phyloP scores from a whole-genome alignment of 2,113 vertebrate genomes.

The Cryptomyrus ogoouensis region DNA sequence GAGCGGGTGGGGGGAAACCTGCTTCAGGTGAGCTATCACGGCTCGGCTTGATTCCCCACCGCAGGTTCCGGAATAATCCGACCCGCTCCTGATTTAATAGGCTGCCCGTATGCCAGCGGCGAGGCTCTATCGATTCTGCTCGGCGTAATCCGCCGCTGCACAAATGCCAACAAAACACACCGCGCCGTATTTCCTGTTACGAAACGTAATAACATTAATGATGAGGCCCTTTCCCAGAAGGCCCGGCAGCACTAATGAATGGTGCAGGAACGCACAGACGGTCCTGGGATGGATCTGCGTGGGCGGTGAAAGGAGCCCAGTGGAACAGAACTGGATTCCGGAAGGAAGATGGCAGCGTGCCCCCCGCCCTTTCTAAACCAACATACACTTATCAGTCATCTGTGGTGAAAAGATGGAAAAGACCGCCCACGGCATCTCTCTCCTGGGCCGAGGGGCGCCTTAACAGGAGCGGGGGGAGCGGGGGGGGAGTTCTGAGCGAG shows the following conservation, averaged over 20 bases:
- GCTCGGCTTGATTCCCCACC: background rate
- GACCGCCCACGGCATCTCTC: background rate
- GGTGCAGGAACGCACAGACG: background rate
- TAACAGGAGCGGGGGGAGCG: background rate
- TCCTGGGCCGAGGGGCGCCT: background rate
- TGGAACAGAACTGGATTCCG: constrained; percentile 28
- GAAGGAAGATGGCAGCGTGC: constrained; percentile 6
- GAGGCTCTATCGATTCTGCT: background rate
- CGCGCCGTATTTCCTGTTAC: background rate
- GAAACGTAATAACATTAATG: background rate
- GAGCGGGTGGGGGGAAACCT: background rate
- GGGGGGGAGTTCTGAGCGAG: background rate
- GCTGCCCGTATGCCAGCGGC: background rate
- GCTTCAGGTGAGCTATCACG: background rate
- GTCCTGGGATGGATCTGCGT: constrained; percentile 34
- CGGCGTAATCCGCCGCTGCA: background rate
- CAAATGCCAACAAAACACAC: background rate
- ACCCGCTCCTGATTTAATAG: background rate
- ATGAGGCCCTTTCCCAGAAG: background rate
- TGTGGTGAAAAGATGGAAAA: background rate
- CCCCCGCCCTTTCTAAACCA: background rate
- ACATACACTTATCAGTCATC: background rate
- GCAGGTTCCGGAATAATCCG: background rate
- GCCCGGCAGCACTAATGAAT: background rate
- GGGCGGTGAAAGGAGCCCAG: constrained; percentile 21